Percentiles rank a stretch among this genome's conserved stretches.
Evolutionary conservation across 2,888 invertebrate genomes (phyloP).

Genomic region (Balanococcus diminutus): DNA sequence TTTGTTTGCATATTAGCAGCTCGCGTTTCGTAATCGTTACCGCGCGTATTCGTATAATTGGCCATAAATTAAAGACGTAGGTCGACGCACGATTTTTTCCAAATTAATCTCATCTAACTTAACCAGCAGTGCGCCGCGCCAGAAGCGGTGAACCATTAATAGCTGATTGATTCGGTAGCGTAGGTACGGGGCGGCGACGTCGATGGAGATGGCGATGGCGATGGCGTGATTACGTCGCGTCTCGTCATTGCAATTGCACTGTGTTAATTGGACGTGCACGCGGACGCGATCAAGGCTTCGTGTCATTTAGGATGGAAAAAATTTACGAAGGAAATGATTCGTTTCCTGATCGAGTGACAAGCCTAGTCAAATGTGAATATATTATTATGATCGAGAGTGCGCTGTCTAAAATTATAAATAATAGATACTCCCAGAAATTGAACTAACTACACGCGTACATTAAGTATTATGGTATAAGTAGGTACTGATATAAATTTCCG

Average conservation of each 20-base stretch:
- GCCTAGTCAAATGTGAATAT: neutral
- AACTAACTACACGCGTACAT: no score
- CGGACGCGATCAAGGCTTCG: neutral
- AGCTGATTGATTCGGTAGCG: neutral
- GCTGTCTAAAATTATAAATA: neutral
- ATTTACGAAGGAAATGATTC: neutral
- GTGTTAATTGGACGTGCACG: neutral
- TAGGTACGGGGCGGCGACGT: neutral
- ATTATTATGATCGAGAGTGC: neutral
- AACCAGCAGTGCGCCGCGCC: neutral
- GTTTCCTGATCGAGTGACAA: neutral
- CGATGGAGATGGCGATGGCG: no score
- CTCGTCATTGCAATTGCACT: neutral
- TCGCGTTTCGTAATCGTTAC: neutral
- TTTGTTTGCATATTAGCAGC: neutral
- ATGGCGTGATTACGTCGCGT: neutral
- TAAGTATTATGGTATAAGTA: no score
- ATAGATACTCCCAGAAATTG: no score
- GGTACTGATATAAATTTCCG: no score
- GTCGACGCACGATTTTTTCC: neutral
- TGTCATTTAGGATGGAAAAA: neutral
- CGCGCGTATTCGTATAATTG: neutral
- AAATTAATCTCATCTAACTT: slow-evolving; percentile 1
- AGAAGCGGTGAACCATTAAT: neutral
- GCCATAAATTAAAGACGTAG: neutral